These are phyloP conservation scores for Anoplius nigerrimus DNA, from an alignment of 2,888 invertebrate genomes.

Conservation along the genomic window DNA sequence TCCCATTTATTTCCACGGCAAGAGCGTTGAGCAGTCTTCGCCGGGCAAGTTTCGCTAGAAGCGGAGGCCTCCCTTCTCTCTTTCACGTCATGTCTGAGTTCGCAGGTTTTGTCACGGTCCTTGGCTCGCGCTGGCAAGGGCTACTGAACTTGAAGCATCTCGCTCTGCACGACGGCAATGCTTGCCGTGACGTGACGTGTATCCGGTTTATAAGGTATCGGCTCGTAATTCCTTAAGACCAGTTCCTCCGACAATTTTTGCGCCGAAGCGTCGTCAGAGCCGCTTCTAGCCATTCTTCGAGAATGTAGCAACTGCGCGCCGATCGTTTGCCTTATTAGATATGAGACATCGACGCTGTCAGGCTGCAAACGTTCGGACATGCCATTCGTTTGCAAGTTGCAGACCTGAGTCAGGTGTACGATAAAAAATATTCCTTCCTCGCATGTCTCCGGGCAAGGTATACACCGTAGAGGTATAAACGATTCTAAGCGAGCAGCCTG, in stretches of 20 bases:
- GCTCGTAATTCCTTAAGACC: constrained; percentile 46
- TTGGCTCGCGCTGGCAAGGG: constrained; percentile 43
- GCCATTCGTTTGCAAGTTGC: too few species aligned
- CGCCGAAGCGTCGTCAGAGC: constrained; percentile 41
- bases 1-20: too few species aligned
- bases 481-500: too few species aligned
- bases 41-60: constrained; percentile 7
- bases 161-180: constrained; percentile 25
- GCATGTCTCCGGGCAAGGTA: too few species aligned
- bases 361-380: too few species aligned
- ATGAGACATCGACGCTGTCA: too few species aligned
- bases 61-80: constrained; percentile 18
- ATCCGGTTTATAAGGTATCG: constrained; percentile 51
- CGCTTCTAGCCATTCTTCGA: constrained; percentile 30
- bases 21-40: too few species aligned
- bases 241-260: constrained; percentile 58
- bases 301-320: not conserved
- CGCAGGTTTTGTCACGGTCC: constrained; percentile 55
- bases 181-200: constrained; percentile 42
- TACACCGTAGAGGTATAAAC: too few species aligned
- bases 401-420: too few species aligned
- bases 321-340: not conserved
- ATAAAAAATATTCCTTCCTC: too few species aligned
- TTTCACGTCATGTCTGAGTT: constrained; percentile 39
- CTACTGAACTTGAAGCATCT: constrained; percentile 48